A percentile compares a stretch with the other conserved stretches of the same genome.
These are phyloP conservation scores for Syritta pipiens DNA, from an alignment of 2,888 invertebrate genomes.

Conservation along the genomic window DNA sequence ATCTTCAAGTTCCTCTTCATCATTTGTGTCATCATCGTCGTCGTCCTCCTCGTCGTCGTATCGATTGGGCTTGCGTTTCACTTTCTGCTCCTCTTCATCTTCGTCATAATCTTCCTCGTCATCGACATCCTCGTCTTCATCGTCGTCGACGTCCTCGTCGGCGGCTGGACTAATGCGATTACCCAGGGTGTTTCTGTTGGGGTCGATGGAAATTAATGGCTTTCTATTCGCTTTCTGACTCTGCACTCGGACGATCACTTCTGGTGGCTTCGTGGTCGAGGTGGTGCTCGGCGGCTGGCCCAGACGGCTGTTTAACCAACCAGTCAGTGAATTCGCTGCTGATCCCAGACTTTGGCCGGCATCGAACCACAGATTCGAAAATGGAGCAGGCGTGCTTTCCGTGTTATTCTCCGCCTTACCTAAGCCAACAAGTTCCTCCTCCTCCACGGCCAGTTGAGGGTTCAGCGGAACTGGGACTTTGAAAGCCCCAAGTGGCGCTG, in stretches of 20 bases:
- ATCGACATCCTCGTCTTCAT: conserved; percentile 70
- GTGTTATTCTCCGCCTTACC: conserved; percentile 25
- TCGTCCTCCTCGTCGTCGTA: conserved; percentile 70
- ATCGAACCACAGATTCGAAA: conserved; percentile 72
- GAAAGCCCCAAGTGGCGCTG: conserved; percentile 37
- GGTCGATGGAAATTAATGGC: conserved; percentile 68
- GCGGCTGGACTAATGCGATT: conserved; percentile 70
- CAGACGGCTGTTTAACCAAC: conserved; percentile 76
- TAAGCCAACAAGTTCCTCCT: conserved; percentile 4
- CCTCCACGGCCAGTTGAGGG: background rate
- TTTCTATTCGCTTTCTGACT: conserved; percentile 70
- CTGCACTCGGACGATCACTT: conserved; percentile 74
- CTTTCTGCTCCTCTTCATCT: conserved; percentile 70
- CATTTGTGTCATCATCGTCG: background rate
- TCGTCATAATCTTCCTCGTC: conserved; percentile 68
- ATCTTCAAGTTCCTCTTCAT: background rate
- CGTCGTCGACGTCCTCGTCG: conserved; percentile 69
- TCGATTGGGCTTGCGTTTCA: conserved; percentile 53
- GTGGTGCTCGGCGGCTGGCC: conserved; percentile 72
- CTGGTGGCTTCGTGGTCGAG: conserved; percentile 73
- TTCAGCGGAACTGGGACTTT: conserved; percentile 10
- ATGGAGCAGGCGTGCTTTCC: conserved; percentile 11
- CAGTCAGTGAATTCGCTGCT: conserved; percentile 74
- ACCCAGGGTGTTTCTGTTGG: conserved; percentile 11
- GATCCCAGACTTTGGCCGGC: conserved; percentile 74